Evolutionary conservation across 2,888 invertebrate species (phyloP).

Genomic region (Slavum lentiscoides): DNA sequence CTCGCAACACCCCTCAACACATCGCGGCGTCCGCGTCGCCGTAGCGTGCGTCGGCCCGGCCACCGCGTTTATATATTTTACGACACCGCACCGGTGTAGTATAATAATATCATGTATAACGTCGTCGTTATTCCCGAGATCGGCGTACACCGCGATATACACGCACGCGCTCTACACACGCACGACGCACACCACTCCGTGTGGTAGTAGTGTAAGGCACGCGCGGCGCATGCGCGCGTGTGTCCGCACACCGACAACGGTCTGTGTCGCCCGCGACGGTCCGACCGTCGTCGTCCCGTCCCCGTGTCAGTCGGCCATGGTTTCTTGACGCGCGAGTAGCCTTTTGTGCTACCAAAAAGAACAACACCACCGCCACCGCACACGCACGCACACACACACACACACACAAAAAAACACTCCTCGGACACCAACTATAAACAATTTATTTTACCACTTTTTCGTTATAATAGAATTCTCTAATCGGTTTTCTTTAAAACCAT

Average conservation of each 20-base stretch:
- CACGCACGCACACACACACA: background rate
- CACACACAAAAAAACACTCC: background rate
- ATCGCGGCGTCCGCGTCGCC: too few relatives aligned
- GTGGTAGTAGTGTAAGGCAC: background rate
- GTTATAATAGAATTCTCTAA: too few relatives aligned
- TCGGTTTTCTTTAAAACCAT: too few relatives aligned
- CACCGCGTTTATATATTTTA: too few relatives aligned
- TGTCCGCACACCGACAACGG: conserved; percentile 5
- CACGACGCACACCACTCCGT: background rate
- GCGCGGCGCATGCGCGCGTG: background rate
- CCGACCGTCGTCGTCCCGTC: conserved; percentile 21
- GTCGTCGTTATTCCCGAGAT: conserved; percentile 3
- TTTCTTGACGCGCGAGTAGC: conserved; percentile 48
- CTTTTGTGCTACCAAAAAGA: background rate
- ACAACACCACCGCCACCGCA: background rate
- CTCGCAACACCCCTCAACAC: too few relatives aligned
- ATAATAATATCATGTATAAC: too few relatives aligned
- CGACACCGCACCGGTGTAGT: conserved; percentile 20
- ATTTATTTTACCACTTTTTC: too few relatives aligned
- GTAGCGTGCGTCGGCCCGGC: too few relatives aligned
- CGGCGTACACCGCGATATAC: background rate
- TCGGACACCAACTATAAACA: background rate
- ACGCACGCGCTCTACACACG: background rate
- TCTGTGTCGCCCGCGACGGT: conserved; percentile 28
- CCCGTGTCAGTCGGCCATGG: conserved; percentile 48